These are phyloP conservation scores for Agrotis exclamationis DNA, from an alignment of 2,888 invertebrate genomes.

Conservation along the genomic window DNA sequence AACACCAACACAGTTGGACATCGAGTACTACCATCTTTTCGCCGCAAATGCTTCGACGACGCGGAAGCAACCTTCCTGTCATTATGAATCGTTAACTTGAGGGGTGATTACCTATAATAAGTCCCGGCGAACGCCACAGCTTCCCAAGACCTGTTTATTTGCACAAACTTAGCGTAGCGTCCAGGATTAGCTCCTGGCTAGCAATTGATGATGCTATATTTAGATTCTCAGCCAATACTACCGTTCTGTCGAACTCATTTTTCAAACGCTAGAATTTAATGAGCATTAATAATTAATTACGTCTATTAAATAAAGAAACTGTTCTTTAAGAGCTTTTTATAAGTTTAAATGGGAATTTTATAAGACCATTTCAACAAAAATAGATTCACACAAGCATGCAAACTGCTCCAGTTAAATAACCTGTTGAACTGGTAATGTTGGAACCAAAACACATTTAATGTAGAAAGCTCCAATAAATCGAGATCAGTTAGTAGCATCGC, in stretches of 20 bases:
- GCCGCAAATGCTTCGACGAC: conserved; percentile 72
- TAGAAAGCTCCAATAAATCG: conserved; percentile 61
- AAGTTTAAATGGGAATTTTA: conserved; percentile 15
- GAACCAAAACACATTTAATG: conserved; percentile 41
- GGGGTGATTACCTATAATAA: conserved; percentile 74
- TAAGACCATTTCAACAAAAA: conserved; percentile 21
- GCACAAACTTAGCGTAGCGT: conserved; percentile 56
- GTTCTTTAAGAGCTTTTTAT: conserved; percentile 35
- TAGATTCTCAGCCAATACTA: conserved; percentile 54
- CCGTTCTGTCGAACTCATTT: conserved; percentile 42
- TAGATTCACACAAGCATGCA: conserved; percentile 15
- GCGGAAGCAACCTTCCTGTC: conserved; percentile 82
- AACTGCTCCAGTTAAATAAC: conserved; percentile 52
- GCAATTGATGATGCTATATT: conserved; percentile 61
- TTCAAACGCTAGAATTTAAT: conserved; percentile 12
- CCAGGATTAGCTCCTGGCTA: conserved; percentile 54
- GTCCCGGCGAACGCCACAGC: conserved; percentile 58
- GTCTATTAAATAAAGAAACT: conserved; percentile 36
- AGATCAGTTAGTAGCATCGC: conserved; percentile 65
- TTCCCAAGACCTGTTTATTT: conserved; percentile 60
- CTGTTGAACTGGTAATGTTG: conserved; percentile 16
- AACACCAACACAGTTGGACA: conserved; percentile 53
- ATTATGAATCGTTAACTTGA: conserved; percentile 77
- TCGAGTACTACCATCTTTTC: conserved; percentile 59
- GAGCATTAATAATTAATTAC: conserved; percentile 31